phyloP scores from a whole-genome alignment of 2,888 invertebrate species.

The Limnephilus marmoratus region DNA sequence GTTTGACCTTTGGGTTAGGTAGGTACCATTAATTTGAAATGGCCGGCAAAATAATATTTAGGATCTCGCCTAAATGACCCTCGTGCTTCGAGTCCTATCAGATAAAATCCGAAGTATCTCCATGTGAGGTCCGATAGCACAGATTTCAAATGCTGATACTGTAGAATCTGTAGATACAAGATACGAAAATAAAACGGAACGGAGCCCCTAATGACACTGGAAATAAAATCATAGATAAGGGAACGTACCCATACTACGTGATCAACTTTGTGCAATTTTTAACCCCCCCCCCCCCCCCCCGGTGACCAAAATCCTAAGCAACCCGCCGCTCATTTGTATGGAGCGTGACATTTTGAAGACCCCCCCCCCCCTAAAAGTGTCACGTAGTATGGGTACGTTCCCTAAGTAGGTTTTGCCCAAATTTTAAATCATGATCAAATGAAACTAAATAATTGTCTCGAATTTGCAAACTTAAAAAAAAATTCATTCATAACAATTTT shows the following conservation, averaged over 20 bases:
- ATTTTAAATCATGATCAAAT: background rate
- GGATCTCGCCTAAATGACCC: background rate
- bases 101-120: background rate
- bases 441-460: background rate
- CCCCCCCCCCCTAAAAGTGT: too few relatives aligned
- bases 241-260: too few relatives aligned
- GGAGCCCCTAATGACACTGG: background rate
- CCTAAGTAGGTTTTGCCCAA: background rate
- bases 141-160: conserved; percentile 14
- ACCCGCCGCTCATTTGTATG: too few relatives aligned
- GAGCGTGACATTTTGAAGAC: too few relatives aligned
- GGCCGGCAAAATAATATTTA: background rate
- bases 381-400: too few relatives aligned
- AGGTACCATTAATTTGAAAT: conserved; percentile 4
- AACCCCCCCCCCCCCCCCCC: too few relatives aligned
- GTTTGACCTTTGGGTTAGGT: conserved; percentile 12
- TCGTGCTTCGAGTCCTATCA: conserved; percentile 11
- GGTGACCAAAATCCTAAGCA: too few relatives aligned
- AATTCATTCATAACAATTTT: background rate
- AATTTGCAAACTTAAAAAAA: background rate
- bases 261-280: too few relatives aligned
- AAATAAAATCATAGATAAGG: background rate
- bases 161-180: background rate
- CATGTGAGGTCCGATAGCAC: conserved; percentile 4
- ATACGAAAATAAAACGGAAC: background rate